Evolutionary conservation across 2,113 vertebrate species (phyloP).

Genomic region (Tiliqua scincoides): DNA sequence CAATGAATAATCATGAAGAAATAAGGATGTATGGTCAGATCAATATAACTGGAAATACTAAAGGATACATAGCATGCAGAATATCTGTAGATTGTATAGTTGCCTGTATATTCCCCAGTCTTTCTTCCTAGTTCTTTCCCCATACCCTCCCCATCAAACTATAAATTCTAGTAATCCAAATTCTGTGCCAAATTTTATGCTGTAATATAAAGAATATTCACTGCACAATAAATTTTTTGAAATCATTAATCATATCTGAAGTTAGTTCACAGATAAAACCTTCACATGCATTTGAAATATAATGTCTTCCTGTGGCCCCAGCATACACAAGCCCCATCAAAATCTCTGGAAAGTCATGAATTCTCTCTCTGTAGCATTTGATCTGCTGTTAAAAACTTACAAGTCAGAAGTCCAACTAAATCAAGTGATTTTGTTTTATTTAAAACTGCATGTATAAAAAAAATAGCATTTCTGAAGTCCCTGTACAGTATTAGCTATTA

Average conservation of each 20-base stretch:
- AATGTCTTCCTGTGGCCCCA: not conserved
- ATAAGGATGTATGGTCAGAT: not conserved
- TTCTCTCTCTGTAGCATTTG: not conserved
- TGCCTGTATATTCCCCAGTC: not conserved
- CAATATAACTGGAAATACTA: not conserved
- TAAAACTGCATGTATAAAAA: slow-evolving; percentile 83
- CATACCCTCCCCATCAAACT: not conserved
- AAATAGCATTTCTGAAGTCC: slow-evolving; percentile 81
- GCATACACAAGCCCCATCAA: too few relatives aligned
- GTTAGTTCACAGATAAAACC: not conserved
- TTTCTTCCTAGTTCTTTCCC: not conserved
- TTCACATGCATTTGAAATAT: not conserved
- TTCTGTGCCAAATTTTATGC: not conserved
- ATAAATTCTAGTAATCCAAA: not conserved
- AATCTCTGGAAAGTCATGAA: not conserved
- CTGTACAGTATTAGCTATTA: slow-evolving; percentile 81
- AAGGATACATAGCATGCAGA: not conserved
- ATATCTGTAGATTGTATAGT: not conserved
- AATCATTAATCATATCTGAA: not conserved
- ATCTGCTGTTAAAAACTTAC: not conserved
- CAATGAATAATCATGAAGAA: not conserved
- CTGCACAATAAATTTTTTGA: not conserved
- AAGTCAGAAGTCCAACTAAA: slow-evolving; percentile 38
- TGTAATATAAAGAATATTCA: not conserved
- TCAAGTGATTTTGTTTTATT: slow-evolving; percentile 79